Evolutionary conservation across 2,113 vertebrate species (phyloP), one percentile per base, ranked within the genome.

Genomic region (Scartelaos histophorus): DNA sequence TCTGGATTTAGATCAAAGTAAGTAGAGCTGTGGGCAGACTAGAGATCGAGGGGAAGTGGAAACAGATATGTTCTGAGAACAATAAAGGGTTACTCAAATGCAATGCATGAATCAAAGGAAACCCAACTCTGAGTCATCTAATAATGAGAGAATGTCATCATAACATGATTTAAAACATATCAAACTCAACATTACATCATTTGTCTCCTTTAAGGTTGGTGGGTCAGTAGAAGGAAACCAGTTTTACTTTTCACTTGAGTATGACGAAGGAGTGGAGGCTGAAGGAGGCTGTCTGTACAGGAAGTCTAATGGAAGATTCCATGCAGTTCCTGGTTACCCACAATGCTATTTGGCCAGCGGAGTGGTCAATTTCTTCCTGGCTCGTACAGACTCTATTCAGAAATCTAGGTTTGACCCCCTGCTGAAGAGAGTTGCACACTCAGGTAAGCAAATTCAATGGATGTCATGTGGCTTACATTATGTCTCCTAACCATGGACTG

Each of bases 391-490:
- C 56, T 24, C 22, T 25, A 25, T 58, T 22, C 56, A 24, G 56
- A 58, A 58, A 58, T 25, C 56, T 25, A 13, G 56, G 24, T 58
- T 58, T 58, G 56, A 58, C 56, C 56, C 56, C 56, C 22, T 58
- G 1, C 22, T 58, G 13, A 24, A 25, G 56, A 58, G 22, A 58
- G 56, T 58, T 13, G 56, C 56, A 25, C 56, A 58, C 56, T 58
- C 56, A 58, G 56, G 56, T 58, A 25, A 58, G 56, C 22, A 58
- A 24, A 57, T 19, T 17, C 6, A 5, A 17, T 19, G 15, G 2
- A 51, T 51, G 0, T 51, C 17, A 5, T 51, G 49, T 51, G 16
- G 49, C 49, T 38, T 38, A 38, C 35, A 38, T 4, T 38, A 38
- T 38, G 35, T 38, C 35, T 38, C 35, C 35, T 38, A 38, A 38